Conservation (phyloP, 2,888 invertebrate species). For the Mechanitis mazaeus region DNA sequence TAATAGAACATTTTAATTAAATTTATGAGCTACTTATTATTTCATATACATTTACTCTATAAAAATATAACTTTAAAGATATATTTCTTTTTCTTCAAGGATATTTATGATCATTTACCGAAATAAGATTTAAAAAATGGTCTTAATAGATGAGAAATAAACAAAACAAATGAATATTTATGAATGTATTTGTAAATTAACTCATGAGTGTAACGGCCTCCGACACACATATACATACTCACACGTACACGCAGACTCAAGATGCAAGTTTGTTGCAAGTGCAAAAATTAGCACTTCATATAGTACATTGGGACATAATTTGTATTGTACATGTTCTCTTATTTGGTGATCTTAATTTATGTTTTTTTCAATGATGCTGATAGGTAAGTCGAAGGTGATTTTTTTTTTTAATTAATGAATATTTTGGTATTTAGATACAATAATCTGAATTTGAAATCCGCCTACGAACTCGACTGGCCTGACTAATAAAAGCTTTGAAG, state of each 20-base stretch:
- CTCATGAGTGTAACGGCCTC: slow-evolving; percentile 15
- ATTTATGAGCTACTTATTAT: too few species aligned
- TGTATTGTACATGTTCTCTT: too few species aligned
- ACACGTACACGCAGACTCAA: too few species aligned
- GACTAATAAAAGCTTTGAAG: slow-evolving; percentile 20
- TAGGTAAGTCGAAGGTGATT: too few species aligned
- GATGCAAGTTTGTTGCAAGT: slow-evolving; percentile 13
- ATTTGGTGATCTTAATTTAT: neutral
- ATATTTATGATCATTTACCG: too few species aligned
- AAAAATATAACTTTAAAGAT: too few species aligned
- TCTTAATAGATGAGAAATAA: too few species aligned
- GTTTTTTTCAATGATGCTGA: slow-evolving; percentile 4
- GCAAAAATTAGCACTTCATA: slow-evolving; percentile 22
- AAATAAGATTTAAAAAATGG: too few species aligned
- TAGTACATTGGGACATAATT: slow-evolving; percentile 3
- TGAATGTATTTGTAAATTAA: slow-evolving; percentile 9
- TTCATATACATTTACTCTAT: too few species aligned
- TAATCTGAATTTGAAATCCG: slow-evolving; percentile 14
- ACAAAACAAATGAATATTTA: neutral
- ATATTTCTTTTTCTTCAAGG: too few species aligned
- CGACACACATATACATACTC: slow-evolving; percentile 3
- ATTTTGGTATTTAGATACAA: neutral
- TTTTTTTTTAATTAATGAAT: too few species aligned
- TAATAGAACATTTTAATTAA: too few species aligned
- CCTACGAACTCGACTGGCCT: slow-evolving; percentile 21